Evolutionary conservation across 2,888 invertebrate species (phyloP).

Genomic region (Theristus sp.): DNA sequence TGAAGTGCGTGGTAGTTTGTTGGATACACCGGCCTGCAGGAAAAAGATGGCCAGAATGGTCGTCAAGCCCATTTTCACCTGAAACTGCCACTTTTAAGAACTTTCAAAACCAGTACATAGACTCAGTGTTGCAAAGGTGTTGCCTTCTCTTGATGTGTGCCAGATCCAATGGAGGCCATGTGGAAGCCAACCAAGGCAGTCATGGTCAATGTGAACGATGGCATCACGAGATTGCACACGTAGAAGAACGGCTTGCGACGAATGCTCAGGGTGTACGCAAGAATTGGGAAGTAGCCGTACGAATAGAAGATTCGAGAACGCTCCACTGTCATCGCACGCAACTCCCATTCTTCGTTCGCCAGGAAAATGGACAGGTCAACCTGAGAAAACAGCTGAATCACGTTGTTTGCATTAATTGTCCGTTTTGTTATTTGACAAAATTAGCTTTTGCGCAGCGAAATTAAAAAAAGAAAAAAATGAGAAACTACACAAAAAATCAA

Average conservation of each 20-base stretch:
- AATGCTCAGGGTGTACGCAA: constrained; percentile 3
- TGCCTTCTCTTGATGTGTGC: background rate
- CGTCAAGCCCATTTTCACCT: constrained; percentile 8
- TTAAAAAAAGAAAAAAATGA: too few species aligned
- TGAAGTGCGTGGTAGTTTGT: constrained; percentile 7
- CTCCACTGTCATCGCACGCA: constrained; percentile 35
- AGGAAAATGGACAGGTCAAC: constrained; percentile 70
- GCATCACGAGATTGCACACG: background rate
- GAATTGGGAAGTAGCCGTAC: constrained; percentile 8
- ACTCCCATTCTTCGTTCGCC: constrained; percentile 64
- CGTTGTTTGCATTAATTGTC: too few species aligned
- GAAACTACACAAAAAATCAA: too few species aligned
- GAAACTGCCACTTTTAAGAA: too few species aligned
- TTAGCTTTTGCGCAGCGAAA: too few species aligned
- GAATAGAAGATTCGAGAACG: constrained; percentile 2
- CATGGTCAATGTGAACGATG: background rate
- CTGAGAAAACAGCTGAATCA: constrained; percentile 28
- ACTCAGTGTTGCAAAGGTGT: too few species aligned
- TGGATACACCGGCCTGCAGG: constrained; percentile 5
- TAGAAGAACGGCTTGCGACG: constrained; percentile 7
- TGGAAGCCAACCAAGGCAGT: constrained; percentile 8
- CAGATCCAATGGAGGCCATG: constrained; percentile 5
- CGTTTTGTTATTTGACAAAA: too few species aligned
- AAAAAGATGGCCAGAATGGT: constrained; percentile 8
- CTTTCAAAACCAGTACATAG: background rate